Conservation (phyloP, 2,888 invertebrate genomes). For the Stenotaenia linearis region DNA sequence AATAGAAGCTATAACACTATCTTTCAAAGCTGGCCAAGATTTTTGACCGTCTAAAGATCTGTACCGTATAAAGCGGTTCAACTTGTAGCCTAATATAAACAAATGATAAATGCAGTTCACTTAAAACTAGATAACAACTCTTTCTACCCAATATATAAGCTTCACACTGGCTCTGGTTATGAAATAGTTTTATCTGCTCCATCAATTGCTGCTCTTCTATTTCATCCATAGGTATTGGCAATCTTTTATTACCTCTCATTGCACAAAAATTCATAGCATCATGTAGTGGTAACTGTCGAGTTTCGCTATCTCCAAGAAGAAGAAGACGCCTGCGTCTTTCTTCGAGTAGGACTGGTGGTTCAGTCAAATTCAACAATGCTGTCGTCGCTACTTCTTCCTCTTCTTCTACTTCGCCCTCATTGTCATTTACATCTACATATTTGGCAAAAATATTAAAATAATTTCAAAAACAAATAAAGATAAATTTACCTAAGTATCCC, state of each 20-base stretch:
- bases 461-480: too few relatives aligned
- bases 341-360: background rate
- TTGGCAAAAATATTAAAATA: background rate
- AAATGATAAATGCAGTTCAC: too few relatives aligned
- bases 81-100: background rate
- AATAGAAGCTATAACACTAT: background rate
- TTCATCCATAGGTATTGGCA: background rate
- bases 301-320: background rate
- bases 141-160: background rate
- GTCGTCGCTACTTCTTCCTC: background rate
- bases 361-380: background rate
- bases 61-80: background rate
- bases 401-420: background rate
- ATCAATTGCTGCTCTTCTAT: background rate
- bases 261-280: background rate
- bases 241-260: background rate
- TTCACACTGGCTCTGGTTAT: background rate
- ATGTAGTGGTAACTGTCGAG: background rate
- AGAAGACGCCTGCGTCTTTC: background rate
- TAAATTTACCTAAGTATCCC: background rate
- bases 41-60: background rate
- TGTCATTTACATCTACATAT: background rate
- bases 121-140: too few relatives aligned
- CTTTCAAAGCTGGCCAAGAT: background rate
- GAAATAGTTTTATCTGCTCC: background rate